Evolutionary conservation across 1,140 invertebrate genomes (phyloP).

Genomic region (Penaeus vannamei): DNA sequence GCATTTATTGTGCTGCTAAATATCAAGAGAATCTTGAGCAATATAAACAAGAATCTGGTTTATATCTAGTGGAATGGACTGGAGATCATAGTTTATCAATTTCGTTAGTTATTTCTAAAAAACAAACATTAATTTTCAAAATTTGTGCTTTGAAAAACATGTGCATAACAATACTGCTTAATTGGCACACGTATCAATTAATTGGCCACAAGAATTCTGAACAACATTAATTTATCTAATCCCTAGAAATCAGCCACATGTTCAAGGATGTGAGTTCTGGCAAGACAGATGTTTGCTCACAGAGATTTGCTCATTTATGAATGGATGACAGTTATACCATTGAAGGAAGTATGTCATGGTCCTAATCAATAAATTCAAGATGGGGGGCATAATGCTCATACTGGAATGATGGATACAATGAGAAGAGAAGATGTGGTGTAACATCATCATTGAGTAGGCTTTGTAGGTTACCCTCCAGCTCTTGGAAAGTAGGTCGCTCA

Average conservation of each 20-base stretch:
- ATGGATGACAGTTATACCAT: too few relatives aligned
- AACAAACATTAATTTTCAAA: neutral
- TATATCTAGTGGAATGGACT: neutral
- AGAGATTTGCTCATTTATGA: too few relatives aligned
- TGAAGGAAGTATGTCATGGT: too few relatives aligned
- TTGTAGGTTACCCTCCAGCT: conserved; percentile 71
- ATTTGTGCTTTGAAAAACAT: conserved; percentile 2
- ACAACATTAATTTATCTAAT: neutral
- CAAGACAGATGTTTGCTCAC: neutral
- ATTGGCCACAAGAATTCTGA: conserved; percentile 5
- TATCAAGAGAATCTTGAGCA: too few relatives aligned
- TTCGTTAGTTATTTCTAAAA: neutral
- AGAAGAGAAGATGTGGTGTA: conserved; percentile 62
- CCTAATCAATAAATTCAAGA: conserved; percentile 65
- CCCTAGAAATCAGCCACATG: neutral
- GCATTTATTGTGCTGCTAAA: too few relatives aligned
- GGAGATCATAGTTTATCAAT: neutral
- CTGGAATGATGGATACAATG: conserved; percentile 66
- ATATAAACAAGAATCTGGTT: too few relatives aligned
- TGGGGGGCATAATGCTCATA: conserved; percentile 67
- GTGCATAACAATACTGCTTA: conserved; percentile 29
- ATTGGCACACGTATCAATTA: conserved; percentile 18
- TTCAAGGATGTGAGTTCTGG: neutral
- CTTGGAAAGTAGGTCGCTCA: conserved; percentile 81
- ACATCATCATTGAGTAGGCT: conserved; percentile 51